Base-by-base conservation (phyloP, 1,140 invertebrate genomes). In the Ephestia elutella region DNA sequence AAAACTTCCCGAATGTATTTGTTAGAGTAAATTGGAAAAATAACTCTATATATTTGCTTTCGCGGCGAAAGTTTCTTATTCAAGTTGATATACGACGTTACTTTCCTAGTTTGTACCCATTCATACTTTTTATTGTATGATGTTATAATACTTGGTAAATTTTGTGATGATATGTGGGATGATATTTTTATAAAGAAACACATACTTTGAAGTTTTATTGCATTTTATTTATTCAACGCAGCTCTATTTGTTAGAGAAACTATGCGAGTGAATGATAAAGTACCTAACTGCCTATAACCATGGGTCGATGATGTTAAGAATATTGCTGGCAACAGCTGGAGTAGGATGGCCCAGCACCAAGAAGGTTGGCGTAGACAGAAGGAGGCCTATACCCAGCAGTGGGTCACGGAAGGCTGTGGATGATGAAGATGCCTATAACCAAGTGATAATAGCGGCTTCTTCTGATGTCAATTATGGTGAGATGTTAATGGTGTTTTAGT, bases 21-120 rank as follows among this genome's bases (percentile, higher is more conserved):
- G 68, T 71, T 63, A 62, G 59, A 68, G 59, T 62, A 69, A 71
- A 78, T 78, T 67, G 73, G 64, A 68, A 74, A 76, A 70, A 73
- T 71, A 79, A 70, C 68, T 68, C 50, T 28, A 54, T 59, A 54
- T 59, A 58, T 57, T 56, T 44, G 51, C 38, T 15, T 44, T 44
- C 38, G 38, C 15, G 49, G 49, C 17, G 54, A 21, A 54, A 62
- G 55, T 57, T 60, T 59, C 32, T 58, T 63, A 60, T 65, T 59
- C 56, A 21, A 59, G 19, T 67, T 64, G 68, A 74, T 75, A 62
- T 74, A 74, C 59, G 63, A 59, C 56, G 54, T 25, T 68, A 70
- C 56, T 74, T 73, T 72, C 49, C 13, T 44, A 44, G 38, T 44
- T 44, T 44, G n/a, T 49, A 56, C 49, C 60, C 32, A 56, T 67